Conservation (phyloP, 2,797 vertebrate species). For the Chelidonichthys spinosus region DNA sequence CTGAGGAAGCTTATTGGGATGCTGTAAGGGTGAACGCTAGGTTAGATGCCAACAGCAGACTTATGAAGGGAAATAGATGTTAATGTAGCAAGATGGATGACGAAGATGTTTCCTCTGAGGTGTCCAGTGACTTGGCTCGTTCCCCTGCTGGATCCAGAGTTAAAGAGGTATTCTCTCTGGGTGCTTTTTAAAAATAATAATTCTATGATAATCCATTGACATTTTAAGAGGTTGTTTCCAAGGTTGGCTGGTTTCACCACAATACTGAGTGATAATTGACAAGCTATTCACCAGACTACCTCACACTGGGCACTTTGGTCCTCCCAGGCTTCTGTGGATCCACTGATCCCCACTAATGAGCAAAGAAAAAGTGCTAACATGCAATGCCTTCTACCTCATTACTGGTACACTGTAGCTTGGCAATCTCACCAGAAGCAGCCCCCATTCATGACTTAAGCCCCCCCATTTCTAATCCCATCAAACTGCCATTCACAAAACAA, state of each 20-base stretch:
- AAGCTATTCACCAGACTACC: constrained; percentile 60
- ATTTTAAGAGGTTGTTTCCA: constrained; percentile 53
- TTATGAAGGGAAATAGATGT: constrained; percentile 53
- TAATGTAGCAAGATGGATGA: constrained; percentile 75
- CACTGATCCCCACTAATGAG: constrained; percentile 51
- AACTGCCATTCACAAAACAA: constrained; percentile 69
- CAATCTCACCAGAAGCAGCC: constrained; percentile 65
- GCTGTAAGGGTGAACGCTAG: constrained; percentile 38
- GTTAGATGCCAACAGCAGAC: constrained; percentile 63
- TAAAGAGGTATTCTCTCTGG: constrained; percentile 37
- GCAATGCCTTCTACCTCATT: constrained; percentile 78
- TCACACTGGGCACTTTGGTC: constrained; percentile 78
- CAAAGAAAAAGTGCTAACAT: constrained; percentile 69
- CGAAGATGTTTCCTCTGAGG: constrained; percentile 38
- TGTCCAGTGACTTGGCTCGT: constrained; percentile 39
- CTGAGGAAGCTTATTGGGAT: constrained; percentile 23
- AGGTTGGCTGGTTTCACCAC: constrained; percentile 44
- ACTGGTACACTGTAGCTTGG: constrained; percentile 69
- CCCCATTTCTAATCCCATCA: constrained; percentile 70
- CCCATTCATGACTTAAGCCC: constrained; percentile 54
- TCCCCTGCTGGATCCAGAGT: constrained; percentile 36
- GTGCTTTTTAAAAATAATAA: constrained; percentile 17
- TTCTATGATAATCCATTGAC: constrained; percentile 44
- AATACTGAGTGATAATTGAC: constrained; percentile 40
- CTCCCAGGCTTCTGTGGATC: constrained; percentile 64